phyloP scores from a whole-genome alignment of 2,113 vertebrate species.

The Bujurquina vittata region DNA sequence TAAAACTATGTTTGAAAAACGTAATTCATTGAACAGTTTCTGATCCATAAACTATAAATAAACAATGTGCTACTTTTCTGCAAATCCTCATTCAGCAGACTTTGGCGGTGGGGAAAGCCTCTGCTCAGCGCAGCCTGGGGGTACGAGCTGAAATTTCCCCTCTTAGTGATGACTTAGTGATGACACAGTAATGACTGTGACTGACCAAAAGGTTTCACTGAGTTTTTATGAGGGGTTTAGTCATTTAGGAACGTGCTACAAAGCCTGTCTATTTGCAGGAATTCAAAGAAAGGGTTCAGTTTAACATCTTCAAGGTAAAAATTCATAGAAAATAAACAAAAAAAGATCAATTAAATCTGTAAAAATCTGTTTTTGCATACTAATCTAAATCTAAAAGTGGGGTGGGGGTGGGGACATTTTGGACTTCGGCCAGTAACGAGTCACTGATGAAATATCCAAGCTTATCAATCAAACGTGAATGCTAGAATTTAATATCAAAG shows the following conservation, averaged over 20 bases:
- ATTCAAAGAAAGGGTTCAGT: not conserved
- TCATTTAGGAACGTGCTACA: not conserved
- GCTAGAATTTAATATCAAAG: not conserved
- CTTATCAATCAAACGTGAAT: not conserved
- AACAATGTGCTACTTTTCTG: not conserved
- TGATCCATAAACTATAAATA: fast-evolving
- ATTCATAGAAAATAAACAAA: not conserved
- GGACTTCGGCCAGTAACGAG: no score
- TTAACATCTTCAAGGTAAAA: not conserved
- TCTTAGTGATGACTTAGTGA: not conserved
- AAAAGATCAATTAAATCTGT: not conserved
- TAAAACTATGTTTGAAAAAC: not conserved
- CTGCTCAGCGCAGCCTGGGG: no score
- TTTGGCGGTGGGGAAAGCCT: no score
- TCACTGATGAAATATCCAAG: not conserved
- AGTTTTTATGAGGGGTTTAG: not conserved
- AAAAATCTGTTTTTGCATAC: not conserved
- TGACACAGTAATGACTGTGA: not conserved
- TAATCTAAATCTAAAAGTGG: not conserved
- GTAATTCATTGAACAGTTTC: not conserved
- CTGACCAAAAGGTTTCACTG: fast-evolving
- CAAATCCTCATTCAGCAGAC: no score
- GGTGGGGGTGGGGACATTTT: no score
- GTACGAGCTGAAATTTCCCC: no score
- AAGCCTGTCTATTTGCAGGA: not conserved